phyloP scores from a whole-genome alignment of 1,140 invertebrate species.

The Drosophila littoralis region DNA sequence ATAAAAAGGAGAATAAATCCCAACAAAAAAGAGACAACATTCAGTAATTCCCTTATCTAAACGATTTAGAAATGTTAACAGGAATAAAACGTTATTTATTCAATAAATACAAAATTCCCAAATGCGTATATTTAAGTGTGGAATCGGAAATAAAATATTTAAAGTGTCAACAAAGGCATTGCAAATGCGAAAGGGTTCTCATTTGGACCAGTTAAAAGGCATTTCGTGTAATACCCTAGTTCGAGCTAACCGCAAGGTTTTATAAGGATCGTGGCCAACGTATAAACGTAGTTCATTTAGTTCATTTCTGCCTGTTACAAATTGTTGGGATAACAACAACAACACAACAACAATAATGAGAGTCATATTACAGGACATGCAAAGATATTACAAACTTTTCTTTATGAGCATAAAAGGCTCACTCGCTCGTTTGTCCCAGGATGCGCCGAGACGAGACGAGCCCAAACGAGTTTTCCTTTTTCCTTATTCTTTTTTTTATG shows the following conservation, averaged over 20 bases:
- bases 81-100: no score
- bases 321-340: conserved; percentile 44
- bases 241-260: not conserved
- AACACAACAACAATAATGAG: conserved; percentile 9
- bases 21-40: no score
- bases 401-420: conserved; percentile 53
- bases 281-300: conserved; percentile 50
- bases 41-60: no score
- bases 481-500: conserved; percentile 33
- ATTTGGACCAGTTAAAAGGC: not conserved
- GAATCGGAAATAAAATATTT: not conserved
- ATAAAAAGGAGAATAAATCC: no score
- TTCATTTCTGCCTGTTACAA: conserved; percentile 55
- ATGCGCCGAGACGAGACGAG: conserved; percentile 8
- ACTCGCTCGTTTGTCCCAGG: conserved; percentile 32
- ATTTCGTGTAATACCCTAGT: not conserved
- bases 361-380: conserved; percentile 14
- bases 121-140: not conserved
- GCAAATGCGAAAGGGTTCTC: not conserved
- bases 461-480: conserved; percentile 23
- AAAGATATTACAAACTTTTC: conserved; percentile 69
- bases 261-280: not conserved
- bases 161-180: not conserved
- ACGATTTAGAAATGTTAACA: no score
- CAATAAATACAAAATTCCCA: no score